Evolutionary conservation across 2,888 invertebrate species (phyloP).

Genomic region (Nephrotoma appendiculata): DNA sequence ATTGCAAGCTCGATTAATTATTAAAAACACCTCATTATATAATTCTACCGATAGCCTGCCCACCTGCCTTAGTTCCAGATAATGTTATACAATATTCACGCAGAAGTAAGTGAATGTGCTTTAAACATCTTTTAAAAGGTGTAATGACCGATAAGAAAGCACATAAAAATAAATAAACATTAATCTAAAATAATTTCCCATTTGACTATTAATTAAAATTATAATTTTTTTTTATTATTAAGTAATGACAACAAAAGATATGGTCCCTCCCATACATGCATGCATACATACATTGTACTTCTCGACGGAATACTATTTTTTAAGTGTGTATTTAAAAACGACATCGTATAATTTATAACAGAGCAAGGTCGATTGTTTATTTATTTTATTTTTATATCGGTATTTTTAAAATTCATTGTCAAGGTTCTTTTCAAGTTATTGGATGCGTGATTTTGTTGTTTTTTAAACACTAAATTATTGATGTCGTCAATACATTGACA

Average conservation of each 20-base stretch:
- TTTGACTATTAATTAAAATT: not conserved
- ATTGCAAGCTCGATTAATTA: too few relatives aligned
- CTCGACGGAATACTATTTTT: not conserved
- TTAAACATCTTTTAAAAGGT: not conserved
- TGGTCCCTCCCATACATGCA: not conserved
- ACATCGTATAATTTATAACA: conserved; percentile 2
- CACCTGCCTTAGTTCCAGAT: too few relatives aligned
- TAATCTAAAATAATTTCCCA: not conserved
- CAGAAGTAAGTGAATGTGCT: too few relatives aligned
- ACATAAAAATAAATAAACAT: not conserved
- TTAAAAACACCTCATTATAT: too few relatives aligned
- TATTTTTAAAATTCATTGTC: not conserved
- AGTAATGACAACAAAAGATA: not conserved
- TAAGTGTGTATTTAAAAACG: not conserved
- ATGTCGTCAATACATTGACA: not conserved
- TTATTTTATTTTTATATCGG: not conserved
- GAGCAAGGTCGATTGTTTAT: conserved; percentile 2
- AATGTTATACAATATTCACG: too few relatives aligned
- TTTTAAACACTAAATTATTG: not conserved
- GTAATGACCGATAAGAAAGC: not conserved
- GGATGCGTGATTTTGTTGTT: not conserved
- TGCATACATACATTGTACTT: not conserved
- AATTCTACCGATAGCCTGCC: too few relatives aligned
- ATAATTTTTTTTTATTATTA: not conserved
- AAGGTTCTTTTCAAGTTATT: not conserved